phyloP scores from a whole-genome alignment of 2,113 vertebrate genomes.

The Tragelaphus imberbis region DNA sequence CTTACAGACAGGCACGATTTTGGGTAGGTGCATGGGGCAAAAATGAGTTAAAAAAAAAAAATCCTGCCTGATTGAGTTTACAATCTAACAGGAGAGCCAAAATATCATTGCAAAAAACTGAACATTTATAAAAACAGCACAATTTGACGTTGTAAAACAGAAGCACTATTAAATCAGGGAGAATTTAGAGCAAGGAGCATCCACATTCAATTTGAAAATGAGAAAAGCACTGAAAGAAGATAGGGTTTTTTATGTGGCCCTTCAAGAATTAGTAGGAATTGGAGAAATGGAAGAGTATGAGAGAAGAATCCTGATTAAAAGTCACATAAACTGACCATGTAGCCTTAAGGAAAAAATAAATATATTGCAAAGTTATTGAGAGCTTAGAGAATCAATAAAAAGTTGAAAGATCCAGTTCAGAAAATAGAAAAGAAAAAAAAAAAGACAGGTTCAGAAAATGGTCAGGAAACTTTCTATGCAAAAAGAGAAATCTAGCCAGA shows the following conservation, averaged over 20 bases:
- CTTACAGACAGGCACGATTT: neutral
- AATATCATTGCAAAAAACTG: neutral
- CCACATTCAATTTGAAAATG: neutral
- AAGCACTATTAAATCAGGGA: neutral
- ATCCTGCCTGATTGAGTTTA: neutral
- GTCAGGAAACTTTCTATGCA: neutral
- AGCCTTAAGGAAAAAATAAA: neutral
- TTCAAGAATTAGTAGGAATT: neutral
- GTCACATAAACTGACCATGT: neutral
- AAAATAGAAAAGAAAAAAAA: neutral
- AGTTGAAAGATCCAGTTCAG: neutral
- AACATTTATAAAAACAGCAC: neutral
- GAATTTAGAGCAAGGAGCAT: neutral
- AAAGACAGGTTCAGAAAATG: neutral
- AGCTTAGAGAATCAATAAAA: neutral
- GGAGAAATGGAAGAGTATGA: neutral
- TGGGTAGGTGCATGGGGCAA: neutral
- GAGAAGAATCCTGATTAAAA: neutral
- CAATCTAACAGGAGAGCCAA: neutral
- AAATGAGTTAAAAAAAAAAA: neutral
- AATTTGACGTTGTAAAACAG: neutral
- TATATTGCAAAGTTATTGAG: neutral
- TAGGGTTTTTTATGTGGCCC: neutral
- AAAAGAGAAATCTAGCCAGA: neutral
- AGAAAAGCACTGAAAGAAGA: neutral